Evolutionary conservation across 2,888 invertebrate genomes (phyloP).

Genomic region (Plutella xylostella): DNA sequence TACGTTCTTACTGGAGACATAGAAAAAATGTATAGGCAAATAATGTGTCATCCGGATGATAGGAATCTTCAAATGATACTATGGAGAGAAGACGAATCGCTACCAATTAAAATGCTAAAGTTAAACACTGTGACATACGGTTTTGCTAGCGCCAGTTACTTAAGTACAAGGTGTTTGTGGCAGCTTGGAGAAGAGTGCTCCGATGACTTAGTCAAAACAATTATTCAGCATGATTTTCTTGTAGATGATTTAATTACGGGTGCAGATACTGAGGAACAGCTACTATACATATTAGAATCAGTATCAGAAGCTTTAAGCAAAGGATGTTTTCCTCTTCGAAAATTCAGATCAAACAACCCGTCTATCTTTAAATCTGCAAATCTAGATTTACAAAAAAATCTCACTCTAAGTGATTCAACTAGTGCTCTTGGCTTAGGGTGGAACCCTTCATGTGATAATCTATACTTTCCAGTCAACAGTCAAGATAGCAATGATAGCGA

Average conservation of each 20-base stretch:
- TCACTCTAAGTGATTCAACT: no score
- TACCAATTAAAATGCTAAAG: constrained; percentile 3
- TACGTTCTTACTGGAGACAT: constrained; percentile 4
- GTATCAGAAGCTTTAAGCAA: background rate
- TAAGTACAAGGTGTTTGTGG: constrained; percentile 4
- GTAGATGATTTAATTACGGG: constrained; percentile 9
- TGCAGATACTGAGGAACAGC: background rate
- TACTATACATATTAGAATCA: constrained; percentile 3
- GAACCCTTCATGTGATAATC: constrained; percentile 15
- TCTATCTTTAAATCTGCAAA: background rate
- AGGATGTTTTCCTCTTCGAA: constrained; percentile 12
- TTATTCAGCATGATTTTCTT: constrained; percentile 8
- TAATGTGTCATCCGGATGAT: background rate
- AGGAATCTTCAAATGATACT: constrained; percentile 9
- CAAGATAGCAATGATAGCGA: no score
- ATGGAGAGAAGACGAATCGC: constrained; percentile 7
- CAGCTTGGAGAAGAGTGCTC: constrained; percentile 7
- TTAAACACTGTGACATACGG: constrained; percentile 9
- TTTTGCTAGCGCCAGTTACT: constrained; percentile 6
- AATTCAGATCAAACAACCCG: constrained; percentile 8
- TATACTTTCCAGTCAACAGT: constrained; percentile 15
- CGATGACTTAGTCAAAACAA: constrained; percentile 1
- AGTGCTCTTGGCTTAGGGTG: constrained; percentile 16
- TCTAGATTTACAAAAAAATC: no score
- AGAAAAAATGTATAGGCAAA: constrained; percentile 21